Percentiles rank a stretch among this genome's conserved stretches.
Evolutionary conservation across 1,140 invertebrate species (phyloP).

Genomic region (Zaprionus gabonicus): DNA sequence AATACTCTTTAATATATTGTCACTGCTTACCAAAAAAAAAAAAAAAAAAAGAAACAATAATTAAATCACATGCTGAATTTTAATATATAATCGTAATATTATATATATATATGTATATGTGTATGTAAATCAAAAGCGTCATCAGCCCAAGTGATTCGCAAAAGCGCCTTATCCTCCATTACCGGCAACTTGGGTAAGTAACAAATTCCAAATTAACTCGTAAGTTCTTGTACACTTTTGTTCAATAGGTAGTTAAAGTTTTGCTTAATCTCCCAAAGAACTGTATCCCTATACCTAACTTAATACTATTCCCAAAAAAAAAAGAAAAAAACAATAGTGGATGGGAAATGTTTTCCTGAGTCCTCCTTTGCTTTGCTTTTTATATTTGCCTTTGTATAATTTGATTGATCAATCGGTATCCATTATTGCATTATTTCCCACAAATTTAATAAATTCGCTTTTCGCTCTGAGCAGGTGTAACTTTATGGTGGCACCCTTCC

Average conservation of each 20-base stretch:
- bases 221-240: slow-evolving; percentile 59
- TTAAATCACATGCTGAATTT: slow-evolving; percentile 74
- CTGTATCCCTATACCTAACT: not conserved
- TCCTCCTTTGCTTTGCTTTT: not conserved
- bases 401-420: not conserved
- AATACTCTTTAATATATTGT: slow-evolving; percentile 44
- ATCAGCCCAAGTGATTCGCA: slow-evolving; percentile 84
- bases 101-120: slow-evolving; percentile 76
- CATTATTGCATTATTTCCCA: slow-evolving; percentile 1
- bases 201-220: slow-evolving; percentile 56
- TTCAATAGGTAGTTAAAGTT: slow-evolving; percentile 60
- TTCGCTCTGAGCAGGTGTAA: not conserved
- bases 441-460: slow-evolving; percentile 1
- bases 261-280: slow-evolving; percentile 33
- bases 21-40: slow-evolving; percentile 56
- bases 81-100: slow-evolving; percentile 70
- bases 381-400: not conserved
- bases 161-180: slow-evolving; percentile 84
- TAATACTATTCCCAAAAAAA: not conserved
- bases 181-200: slow-evolving; percentile 84
- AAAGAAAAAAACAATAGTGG: not conserved
- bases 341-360: not conserved
- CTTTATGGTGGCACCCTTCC: slow-evolving; percentile 5
- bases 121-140: slow-evolving; percentile 84
- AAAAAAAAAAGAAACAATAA: slow-evolving; percentile 34